Percentiles rank a stretch among this genome's conserved stretches.
phyloP scores from a whole-genome alignment of 92 coral and sea anemone genomes.

The Bergia sp. region DNA sequence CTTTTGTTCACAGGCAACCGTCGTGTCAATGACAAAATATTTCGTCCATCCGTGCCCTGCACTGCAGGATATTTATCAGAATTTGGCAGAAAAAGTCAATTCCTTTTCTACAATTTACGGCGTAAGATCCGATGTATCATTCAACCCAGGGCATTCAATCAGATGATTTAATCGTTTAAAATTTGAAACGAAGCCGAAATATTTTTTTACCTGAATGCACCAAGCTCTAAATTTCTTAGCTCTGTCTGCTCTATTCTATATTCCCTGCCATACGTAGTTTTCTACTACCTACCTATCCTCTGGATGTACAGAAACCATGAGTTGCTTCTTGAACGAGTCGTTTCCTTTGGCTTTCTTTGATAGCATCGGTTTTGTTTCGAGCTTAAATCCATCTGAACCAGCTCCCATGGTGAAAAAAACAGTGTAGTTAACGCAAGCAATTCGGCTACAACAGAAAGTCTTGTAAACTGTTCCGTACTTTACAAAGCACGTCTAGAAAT shows the following conservation, averaged over 20 bases:
- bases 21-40: neutral
- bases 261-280: neutral
- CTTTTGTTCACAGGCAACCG: constrained; percentile 21
- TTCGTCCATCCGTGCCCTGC: neutral
- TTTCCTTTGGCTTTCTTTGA: constrained; percentile 50
- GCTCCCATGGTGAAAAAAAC: constrained; percentile 72
- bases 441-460: neutral
- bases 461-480: neutral
- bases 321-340: constrained; percentile 60
- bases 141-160: neutral
- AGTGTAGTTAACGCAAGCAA: neutral
- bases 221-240: neutral
- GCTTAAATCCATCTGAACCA: constrained; percentile 69
- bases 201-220: neutral
- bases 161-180: neutral
- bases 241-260: neutral
- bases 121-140: neutral
- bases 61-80: neutral
- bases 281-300: constrained; percentile 79
- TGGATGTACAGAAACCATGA: constrained; percentile 78
- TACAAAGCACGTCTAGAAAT: neutral
- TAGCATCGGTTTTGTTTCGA: constrained; percentile 76
- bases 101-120: neutral
- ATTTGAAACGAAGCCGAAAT: neutral
- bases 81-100: neutral